A percentile compares a stretch with the other conserved stretches of the same genome.
Evolutionary conservation across 2,888 invertebrate species (phyloP).

Genomic region (Aphidoletes aphidimyza): DNA sequence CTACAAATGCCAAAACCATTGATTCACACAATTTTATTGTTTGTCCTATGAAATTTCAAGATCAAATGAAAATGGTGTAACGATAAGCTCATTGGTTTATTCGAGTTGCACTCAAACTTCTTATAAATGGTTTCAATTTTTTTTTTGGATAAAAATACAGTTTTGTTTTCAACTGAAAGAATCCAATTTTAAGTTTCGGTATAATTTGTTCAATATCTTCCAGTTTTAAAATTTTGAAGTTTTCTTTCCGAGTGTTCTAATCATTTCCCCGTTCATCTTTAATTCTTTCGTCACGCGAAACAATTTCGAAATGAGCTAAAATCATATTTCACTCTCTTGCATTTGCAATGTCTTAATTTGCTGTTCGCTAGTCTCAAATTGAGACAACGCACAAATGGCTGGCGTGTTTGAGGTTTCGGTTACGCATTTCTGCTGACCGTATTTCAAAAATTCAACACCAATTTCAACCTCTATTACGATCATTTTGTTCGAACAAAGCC

Average conservation of each 20-base stretch:
- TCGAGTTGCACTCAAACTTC: no score
- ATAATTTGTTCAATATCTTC: not conserved
- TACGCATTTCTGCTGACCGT: conserved; percentile 41
- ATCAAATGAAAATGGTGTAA: no score
- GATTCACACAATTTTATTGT: no score
- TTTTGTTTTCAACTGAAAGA: conserved; percentile 6
- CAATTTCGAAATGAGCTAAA: not conserved
- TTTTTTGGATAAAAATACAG: no score
- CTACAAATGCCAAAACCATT: no score
- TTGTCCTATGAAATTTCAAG: no score
- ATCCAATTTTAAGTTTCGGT: not conserved
- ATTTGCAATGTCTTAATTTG: not conserved
- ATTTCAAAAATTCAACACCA: not conserved
- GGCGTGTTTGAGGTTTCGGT: conserved; percentile 9
- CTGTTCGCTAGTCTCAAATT: not conserved
- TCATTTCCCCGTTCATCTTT: not conserved
- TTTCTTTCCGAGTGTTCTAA: not conserved
- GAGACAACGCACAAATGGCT: conserved; percentile 28
- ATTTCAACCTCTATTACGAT: not conserved
- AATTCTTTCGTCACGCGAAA: conserved; percentile 1
- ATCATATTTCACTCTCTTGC: not conserved
- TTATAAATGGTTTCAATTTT: no score
- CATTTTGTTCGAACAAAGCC: not conserved
- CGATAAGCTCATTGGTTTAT: no score
- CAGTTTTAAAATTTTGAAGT: not conserved